A percentile compares a stretch with the other conserved stretches of the same genome.
phyloP scores from a whole-genome alignment of 2,113 vertebrate species.

The Burhinus oedicnemus region DNA sequence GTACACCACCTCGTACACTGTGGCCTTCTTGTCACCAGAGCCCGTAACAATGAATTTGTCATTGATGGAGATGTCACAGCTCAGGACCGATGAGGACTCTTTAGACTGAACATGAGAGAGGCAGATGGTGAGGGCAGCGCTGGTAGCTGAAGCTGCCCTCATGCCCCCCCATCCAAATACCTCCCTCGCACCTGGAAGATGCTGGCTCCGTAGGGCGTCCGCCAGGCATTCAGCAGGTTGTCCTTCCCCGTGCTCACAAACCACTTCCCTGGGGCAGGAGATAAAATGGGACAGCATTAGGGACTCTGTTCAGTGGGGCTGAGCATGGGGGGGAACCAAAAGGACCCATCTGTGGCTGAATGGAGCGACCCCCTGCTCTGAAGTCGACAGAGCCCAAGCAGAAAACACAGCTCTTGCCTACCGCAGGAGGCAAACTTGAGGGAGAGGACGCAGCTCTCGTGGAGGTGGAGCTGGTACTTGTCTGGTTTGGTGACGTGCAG shows the following conservation, averaged over 20 bases:
- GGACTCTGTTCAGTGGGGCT: conserved; percentile 1
- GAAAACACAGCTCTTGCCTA: neutral
- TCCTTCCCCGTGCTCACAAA: conserved; percentile 89
- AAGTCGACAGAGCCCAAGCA: too few species aligned
- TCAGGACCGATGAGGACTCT: conserved; percentile 82
- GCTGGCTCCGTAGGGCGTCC: conserved; percentile 79
- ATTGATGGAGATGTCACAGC: conserved; percentile 86
- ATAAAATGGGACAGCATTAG: neutral
- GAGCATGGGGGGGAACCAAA: fast-evolving
- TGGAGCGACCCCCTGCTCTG: too few species aligned
- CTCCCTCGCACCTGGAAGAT: conserved; percentile 80
- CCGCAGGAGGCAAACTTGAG: conserved; percentile 80
- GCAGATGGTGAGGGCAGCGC: neutral
- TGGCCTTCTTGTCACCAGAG: conserved; percentile 87
- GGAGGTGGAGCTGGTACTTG: conserved; percentile 69
- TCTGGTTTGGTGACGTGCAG: conserved; percentile 75
- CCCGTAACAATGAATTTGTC: conserved; percentile 88
- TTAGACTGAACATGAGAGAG: conserved; percentile 75
- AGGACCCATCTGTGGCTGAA: too few species aligned
- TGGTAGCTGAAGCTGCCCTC: too few species aligned
- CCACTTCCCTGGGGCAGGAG: conserved; percentile 81
- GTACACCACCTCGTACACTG: conserved; percentile 88
- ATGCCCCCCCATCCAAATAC: fast-evolving
- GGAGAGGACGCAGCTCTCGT: too few species aligned
- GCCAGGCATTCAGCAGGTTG: conserved; percentile 82